A percentile compares a stretch with the other conserved stretches of the same genome.
Evolutionary conservation across 2,113 vertebrate species (phyloP).

Genomic region (Apistogramma diplotaenia): DNA sequence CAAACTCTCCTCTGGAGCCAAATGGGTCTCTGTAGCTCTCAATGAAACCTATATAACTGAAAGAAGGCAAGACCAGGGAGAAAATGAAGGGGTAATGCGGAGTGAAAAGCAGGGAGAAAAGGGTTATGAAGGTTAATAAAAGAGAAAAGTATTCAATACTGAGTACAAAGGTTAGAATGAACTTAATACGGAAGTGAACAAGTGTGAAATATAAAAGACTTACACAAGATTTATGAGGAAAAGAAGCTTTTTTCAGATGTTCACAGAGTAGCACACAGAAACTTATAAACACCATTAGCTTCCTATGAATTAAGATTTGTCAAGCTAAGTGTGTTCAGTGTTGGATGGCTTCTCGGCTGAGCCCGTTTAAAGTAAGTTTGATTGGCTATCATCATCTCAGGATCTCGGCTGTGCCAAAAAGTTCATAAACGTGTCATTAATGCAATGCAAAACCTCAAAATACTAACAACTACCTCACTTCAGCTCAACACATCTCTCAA

Average conservation of each 20-base stretch:
- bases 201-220: not conserved
- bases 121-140: not conserved
- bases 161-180: not conserved
- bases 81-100: not conserved
- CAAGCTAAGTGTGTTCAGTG: no score
- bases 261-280: not conserved
- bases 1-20: constrained; percentile 92
- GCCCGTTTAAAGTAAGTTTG: no score
- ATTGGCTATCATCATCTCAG: no score
- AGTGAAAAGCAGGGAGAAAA: not conserved
- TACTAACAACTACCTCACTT: not conserved
- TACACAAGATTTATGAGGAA: not conserved
- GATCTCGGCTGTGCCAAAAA: no score
- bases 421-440: not conserved
- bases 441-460: not conserved
- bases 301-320: no score
- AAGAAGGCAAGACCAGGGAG: not conserved
- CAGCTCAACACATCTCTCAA: not conserved
- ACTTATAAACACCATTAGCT: not conserved
- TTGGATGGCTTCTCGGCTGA: no score
- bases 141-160: not conserved
- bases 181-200: not conserved
- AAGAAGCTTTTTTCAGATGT: not conserved
- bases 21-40: constrained; percentile 94
- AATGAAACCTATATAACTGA: constrained; percentile 91